These are phyloP conservation scores for Cotesia chilonis DNA, from an alignment of 1,140 invertebrate species.

Conservation along the genomic window DNA sequence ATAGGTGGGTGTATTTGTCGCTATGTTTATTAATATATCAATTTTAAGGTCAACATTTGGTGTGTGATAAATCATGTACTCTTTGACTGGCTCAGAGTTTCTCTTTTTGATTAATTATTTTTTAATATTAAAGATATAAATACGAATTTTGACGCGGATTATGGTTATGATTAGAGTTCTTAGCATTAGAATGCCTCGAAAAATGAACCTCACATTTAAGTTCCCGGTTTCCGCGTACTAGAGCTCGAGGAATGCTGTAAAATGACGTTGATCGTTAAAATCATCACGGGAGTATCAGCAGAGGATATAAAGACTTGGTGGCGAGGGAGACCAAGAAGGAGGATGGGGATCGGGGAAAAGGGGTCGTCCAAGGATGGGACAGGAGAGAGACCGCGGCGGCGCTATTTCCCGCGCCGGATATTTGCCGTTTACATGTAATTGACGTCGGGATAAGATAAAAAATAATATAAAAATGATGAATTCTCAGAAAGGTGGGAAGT, in stretches of 20 bases:
- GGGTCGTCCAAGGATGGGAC: no score
- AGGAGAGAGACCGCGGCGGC: constrained; percentile 1
- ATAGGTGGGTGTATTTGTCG: constrained; percentile 8
- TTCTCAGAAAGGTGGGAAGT: constrained; percentile 32
- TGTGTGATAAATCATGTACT: no score
- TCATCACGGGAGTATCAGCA: constrained; percentile 5
- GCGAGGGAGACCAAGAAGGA: not conserved
- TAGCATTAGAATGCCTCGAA: not conserved
- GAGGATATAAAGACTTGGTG: constrained; percentile 1
- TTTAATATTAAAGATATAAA: no score
- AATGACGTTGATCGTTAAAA: constrained; percentile 31
- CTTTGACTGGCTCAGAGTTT: no score
- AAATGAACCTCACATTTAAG: constrained; percentile 14
- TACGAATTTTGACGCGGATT: no score
- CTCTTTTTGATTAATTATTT: no score
- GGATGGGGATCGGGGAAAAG: not conserved
- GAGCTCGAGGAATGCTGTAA: constrained; percentile 25
- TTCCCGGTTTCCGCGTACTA: constrained; percentile 16
- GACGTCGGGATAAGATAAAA: constrained; percentile 15
- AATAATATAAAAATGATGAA: constrained; percentile 23
- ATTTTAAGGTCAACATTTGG: not conserved
- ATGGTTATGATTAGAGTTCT: not conserved
- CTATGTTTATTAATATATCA: not conserved
- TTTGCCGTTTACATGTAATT: constrained; percentile 34
- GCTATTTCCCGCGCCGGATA: constrained; percentile 31